Evolutionary conservation across 1,140 invertebrate genomes (phyloP), one percentile per base, ranked within the genome.

Genomic region (Neomicropteryx cornuta): DNA sequence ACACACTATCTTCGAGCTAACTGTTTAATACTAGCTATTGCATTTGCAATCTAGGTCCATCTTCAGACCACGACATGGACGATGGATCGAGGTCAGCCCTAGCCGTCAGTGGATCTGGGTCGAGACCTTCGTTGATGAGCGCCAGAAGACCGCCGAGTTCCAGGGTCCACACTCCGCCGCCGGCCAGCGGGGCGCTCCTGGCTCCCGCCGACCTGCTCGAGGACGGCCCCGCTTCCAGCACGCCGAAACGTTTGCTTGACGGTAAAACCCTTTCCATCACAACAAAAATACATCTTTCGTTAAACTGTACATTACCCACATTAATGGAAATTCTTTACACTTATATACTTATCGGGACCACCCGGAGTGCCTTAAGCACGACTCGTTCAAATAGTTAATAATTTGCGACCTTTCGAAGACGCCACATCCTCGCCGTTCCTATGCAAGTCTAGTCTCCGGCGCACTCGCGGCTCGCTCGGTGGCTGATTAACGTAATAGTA

Each of bases 81-180:
- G 70, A 80, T 55, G 80, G 79, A 23, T 71, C 75, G 10, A 63
- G 81, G 31, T 77, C 79, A 5, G 60, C 83, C 20, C 79, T 82
- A 36, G 65, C 77, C 14, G 75, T 80, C 14, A 84, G 79, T 53
- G 72, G 75, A 2, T 58, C 52, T 42, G 51, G 55, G 5, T 47
- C 60, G 33, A 52, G 61, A 41, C 62, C 62, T 2, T 62, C 59
- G 4, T 50, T 65, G 14, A 51, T 65, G 10, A 62, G 79, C 13
- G 70, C 56, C 41, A 73, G 70, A 67, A 77, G 71, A 51, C 62
- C 66, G 30, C 60, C 62, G 0, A 59, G 58, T 24, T 70, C 68
- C 24, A 63, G 76, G 30, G 73, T 78, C 16, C 76, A 78, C 48
- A 78, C 77, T 29, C 77, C 76, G 34, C 76, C 76, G 17, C 66